Evolutionary conservation across 2,797 vertebrate genomes (phyloP), one percentile per base, ranked within the genome.

Genomic region (Oreonectes daqikongensis): DNA sequence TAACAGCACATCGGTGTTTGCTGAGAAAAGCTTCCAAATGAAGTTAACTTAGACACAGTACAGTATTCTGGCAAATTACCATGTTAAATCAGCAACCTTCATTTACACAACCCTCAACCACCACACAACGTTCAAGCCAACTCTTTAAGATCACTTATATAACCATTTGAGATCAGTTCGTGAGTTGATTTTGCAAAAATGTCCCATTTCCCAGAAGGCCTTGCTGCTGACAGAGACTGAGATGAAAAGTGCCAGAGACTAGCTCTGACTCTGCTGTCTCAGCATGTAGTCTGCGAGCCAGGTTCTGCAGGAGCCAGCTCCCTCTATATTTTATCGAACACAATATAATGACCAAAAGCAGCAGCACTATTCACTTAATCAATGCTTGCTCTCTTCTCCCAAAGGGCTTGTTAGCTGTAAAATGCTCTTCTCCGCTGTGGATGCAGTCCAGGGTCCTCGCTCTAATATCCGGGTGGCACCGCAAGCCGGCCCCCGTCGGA

Each of bases 341-440:
- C 79, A 65, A 60, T 75, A 83, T 84, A 83, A 84, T 75, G 71
- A 82, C 79, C 79, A 67, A 65, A 40, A 75, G 69, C 70, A 67
- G 70, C 80, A 38, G 76, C 66, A 79, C 53, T 75, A 28, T 81
- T 79, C 70, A 52, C 81, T 82, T 81, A 82, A 84, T 81, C 84
- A 78, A 81, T 84, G 70, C 75, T 81, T 70, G 35, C 52, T 52
- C 57, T 57, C 68, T 50, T 63, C 69, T 77, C 81, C 79, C 85
- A 64, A 70, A 77, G 79, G 82, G 67, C 82, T 85, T 78, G 81
- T 86, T 85, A 86, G 57, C 74, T 63, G 64, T 78, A 82, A 84
- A 83, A 79, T 60, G 78, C 42, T 59, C 69, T 69, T 66, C 79
- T 81, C 64, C 57, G 44, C 67, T 75, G 77, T 66, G 20, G 59